Base-by-base conservation (phyloP, 2,888 invertebrate genomes). In the Unio delphinus region DNA sequence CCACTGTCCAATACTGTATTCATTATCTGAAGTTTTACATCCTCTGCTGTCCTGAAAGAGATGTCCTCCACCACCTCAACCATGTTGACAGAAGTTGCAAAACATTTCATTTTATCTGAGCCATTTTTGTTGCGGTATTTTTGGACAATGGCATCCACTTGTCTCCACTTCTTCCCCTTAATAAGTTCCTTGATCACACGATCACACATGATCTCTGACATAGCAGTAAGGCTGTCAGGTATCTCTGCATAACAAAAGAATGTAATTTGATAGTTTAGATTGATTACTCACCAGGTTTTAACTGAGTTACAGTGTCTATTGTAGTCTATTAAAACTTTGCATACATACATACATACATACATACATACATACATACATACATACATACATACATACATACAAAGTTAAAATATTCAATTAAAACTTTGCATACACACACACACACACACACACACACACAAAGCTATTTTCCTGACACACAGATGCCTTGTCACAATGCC, bases 121-220 rank as follows among this genome's bases (percentile, higher is more conserved):
- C 79, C 78, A 55, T 76, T 73, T 23, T 77, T 70, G 20, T 66
- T 64, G 2, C 78, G 65, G 56, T 73, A 79, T 55, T 78, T 76
- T 54, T 76, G 69, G 8, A 82, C 78, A 11, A 79, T 58, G 55
- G 68, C 70, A 56, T 82, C 74, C 55, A 85, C 55, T 69, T 80
- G 82, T 56, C 75, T 57, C 83, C 83, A 85, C 20, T 78, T 77
- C 30, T 79, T 73, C 8, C 64, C 65, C 4, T 64, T 63, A 0
- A 80, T 80, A 45, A 82, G 65, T 7, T 69, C 72, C 17, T 76
- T 76, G 15, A 83, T 61, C 5, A 85, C 71, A 54, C 65, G 66
- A 34, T 77, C 54, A 57, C 74, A 76, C 11, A 67, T 64, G 54
- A 75, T 75, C n/a, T 59, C 60, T 23, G 69, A 61, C 20, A 84